These are phyloP conservation scores for Ectobius pallidus DNA, from an alignment of 2,888 invertebrate species.

Conservation along the genomic window DNA sequence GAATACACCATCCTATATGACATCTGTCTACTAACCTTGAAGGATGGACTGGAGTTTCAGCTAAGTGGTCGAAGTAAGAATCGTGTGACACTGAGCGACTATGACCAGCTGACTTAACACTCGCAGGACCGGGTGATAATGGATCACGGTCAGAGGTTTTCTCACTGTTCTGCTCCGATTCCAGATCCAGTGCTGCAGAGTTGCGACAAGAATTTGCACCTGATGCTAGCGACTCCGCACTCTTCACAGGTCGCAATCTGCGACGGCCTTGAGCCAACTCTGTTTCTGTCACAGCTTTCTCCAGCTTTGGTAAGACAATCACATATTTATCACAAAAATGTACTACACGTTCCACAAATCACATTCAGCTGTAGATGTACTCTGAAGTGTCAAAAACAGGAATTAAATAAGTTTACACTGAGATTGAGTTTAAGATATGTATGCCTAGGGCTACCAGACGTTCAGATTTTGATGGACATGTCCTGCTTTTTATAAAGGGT, in stretches of 20 bases:
- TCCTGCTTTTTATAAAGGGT: too few relatives aligned
- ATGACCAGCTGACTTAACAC: slow-evolving; percentile 59
- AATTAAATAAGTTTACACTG: too few relatives aligned
- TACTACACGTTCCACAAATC: too few relatives aligned
- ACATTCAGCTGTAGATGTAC: too few relatives aligned
- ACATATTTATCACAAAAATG: too few relatives aligned
- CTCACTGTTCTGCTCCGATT: slow-evolving; percentile 32
- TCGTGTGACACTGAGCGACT: slow-evolving; percentile 86
- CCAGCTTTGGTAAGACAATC: too few relatives aligned
- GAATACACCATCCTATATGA: too few relatives aligned
- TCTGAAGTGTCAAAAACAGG: too few relatives aligned
- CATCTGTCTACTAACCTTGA: slow-evolving; percentile 22
- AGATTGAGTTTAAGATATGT: too few relatives aligned
- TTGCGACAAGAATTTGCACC: slow-evolving; percentile 49
- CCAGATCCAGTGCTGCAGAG: slow-evolving; percentile 43
- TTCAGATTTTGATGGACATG: too few relatives aligned
- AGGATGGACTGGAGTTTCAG: slow-evolving; percentile 55
- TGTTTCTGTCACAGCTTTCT: slow-evolving; percentile 54
- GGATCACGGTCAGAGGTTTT: slow-evolving; percentile 40
- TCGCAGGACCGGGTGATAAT: slow-evolving; percentile 18
- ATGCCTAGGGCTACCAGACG: too few relatives aligned
- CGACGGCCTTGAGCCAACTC: slow-evolving; percentile 55
- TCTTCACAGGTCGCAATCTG: slow-evolving; percentile 69
- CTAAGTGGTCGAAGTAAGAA: slow-evolving; percentile 86
- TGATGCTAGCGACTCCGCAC: slow-evolving; percentile 69